Evolutionary conservation across 2,113 vertebrate genomes (phyloP).

Genomic region (Plecturocebus donacophilus): DNA sequence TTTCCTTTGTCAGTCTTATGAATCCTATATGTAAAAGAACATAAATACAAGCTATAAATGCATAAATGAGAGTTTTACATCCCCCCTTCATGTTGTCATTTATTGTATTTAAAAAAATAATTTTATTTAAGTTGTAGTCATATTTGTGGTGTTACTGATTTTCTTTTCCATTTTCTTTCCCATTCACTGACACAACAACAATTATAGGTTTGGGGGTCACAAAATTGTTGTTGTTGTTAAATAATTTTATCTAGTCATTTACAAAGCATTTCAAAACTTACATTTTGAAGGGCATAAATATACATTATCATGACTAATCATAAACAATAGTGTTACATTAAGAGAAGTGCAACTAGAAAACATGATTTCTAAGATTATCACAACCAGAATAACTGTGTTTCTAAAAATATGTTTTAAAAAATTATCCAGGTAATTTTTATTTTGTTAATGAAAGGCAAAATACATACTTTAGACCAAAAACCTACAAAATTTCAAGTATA

Average conservation of each 20-base stretch:
- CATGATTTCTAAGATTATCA: constrained; percentile 18
- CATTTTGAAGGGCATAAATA: not conserved
- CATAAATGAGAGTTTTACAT: not conserved
- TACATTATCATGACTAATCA: constrained; percentile 1
- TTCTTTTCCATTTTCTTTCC: constrained; percentile 3
- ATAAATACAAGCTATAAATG: constrained; percentile 3
- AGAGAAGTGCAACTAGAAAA: constrained; percentile 14
- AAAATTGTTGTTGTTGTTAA: constrained; percentile 18
- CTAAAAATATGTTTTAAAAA: not conserved
- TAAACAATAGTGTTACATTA: constrained; percentile 9
- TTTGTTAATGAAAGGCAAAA: not conserved
- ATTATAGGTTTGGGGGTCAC: not conserved
- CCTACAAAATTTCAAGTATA: constrained; percentile 7
- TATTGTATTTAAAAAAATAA: constrained; percentile 48
- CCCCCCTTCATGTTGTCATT: not conserved
- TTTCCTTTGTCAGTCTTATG: constrained; percentile 46
- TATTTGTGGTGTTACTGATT: not conserved
- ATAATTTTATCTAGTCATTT: not conserved
- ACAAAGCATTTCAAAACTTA: constrained; percentile 47
- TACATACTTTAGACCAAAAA: not conserved
- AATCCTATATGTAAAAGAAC: constrained; percentile 37
- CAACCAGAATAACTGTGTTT: not conserved
- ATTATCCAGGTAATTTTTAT: not conserved
- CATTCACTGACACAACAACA: not conserved
- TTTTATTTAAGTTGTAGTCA: not conserved